These are phyloP conservation scores for Parochlus steinenii DNA, from an alignment of 2,888 invertebrate species.

Conservation along the genomic window DNA sequence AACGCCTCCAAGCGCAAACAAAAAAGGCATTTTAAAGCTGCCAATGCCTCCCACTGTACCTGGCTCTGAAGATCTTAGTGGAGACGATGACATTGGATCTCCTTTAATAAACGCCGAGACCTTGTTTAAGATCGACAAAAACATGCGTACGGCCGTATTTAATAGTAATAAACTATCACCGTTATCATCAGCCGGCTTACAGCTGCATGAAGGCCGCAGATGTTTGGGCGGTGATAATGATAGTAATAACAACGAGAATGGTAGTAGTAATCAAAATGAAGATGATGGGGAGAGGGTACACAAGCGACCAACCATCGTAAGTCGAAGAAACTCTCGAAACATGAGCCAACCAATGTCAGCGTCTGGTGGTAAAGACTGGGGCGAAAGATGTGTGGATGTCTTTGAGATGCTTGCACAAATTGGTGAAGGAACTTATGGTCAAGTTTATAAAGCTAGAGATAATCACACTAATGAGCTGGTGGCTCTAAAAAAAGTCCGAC, in stretches of 20 bases:
- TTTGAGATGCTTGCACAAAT: slow-evolving; percentile 94
- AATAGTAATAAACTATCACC: no score
- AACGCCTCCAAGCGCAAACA: slow-evolving; percentile 29
- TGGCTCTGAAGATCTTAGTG: slow-evolving; percentile 67
- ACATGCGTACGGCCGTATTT: no score
- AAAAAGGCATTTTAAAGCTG: slow-evolving; percentile 70
- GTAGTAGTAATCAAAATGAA: background rate
- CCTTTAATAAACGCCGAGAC: slow-evolving; percentile 31
- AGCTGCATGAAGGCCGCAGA: background rate
- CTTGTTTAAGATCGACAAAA: slow-evolving; percentile 1
- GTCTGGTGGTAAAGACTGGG: slow-evolving; percentile 65
- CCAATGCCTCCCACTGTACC: slow-evolving; percentile 87
- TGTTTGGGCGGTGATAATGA: slow-evolving; percentile 36
- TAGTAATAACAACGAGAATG: no score
- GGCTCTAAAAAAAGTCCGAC: slow-evolving; percentile 81
- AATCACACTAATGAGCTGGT: slow-evolving; percentile 53
- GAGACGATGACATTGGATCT: slow-evolving; percentile 53
- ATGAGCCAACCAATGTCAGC: no score
- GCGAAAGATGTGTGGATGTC: slow-evolving; percentile 89
- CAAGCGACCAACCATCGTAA: slow-evolving; percentile 66
- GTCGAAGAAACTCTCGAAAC: slow-evolving; percentile 57
- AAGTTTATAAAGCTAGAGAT: slow-evolving; percentile 58
- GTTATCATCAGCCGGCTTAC: no score
- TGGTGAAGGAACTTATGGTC: slow-evolving; percentile 58
- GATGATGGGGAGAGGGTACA: slow-evolving; percentile 34